Conservation (phyloP, 2,797 vertebrate species). For the Spondyliosoma cantharus region DNA sequence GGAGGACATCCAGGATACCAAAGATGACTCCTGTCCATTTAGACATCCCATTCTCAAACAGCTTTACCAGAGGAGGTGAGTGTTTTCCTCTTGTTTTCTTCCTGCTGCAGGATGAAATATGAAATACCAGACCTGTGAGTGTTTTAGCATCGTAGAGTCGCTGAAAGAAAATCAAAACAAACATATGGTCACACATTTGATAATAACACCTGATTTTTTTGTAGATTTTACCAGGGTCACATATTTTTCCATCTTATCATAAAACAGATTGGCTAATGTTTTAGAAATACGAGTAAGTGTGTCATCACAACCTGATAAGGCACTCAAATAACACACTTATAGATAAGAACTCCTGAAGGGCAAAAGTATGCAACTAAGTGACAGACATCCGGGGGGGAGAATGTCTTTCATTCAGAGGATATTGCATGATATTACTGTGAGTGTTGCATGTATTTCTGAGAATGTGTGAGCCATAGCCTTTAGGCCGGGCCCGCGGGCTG, state of each 20-base stretch:
- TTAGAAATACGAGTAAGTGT: background rate
- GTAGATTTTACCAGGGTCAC: background rate
- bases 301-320: background rate
- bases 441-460: background rate
- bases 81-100: constrained; percentile 33
- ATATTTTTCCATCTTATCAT: background rate
- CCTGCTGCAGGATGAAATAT: constrained; percentile 30
- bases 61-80: constrained; percentile 98
- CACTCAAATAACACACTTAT: background rate
- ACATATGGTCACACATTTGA: background rate
- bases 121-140: constrained; percentile 11
- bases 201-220: background rate
- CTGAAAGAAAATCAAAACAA: background rate
- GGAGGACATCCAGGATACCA: constrained; percentile 91
- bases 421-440: background rate
- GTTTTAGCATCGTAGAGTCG: constrained; percentile 5
- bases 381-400: background rate
- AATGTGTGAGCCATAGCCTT: background rate
- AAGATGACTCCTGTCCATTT: constrained; percentile 97
- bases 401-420: background rate
- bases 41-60: constrained; percentile 96
- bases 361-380: background rate
- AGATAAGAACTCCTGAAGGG: background rate
- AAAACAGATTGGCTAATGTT: constrained; percentile 12
- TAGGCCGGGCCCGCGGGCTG: background rate